Evolutionary conservation across 1,140 invertebrate species (phyloP).

Genomic region (Coptotermes formosanus): DNA sequence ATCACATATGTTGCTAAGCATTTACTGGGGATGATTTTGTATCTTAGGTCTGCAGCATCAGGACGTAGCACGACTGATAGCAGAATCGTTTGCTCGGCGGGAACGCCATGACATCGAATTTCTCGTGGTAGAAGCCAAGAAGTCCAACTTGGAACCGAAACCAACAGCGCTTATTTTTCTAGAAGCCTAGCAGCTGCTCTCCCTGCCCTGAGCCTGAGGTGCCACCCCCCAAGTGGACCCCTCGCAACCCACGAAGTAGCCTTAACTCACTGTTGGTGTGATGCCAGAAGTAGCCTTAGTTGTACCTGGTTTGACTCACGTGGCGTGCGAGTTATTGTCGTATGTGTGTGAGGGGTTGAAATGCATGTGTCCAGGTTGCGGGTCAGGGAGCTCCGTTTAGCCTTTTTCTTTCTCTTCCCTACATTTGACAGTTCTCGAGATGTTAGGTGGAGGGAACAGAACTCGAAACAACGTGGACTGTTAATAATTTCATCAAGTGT

Average conservation of each 20-base stretch:
- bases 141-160: conserved; percentile 84
- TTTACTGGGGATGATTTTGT: too few species aligned
- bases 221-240: background rate
- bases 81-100: conserved; percentile 82
- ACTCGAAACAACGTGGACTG: too few species aligned
- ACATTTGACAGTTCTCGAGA: too few species aligned
- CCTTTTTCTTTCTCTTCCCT: background rate
- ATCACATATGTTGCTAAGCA: too few species aligned
- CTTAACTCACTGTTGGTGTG: background rate
- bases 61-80: conserved; percentile 84
- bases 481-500: background rate
- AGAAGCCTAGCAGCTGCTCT: conserved; percentile 71
- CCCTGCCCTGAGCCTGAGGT: conserved; percentile 34
- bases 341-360: background rate
- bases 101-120: conserved; percentile 86
- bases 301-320: too few species aligned
- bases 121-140: conserved; percentile 84
- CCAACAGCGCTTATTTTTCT: conserved; percentile 82
- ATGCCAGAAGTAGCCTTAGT: background rate
- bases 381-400: background rate
- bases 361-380: background rate
- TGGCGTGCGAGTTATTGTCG: background rate
- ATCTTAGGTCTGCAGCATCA: conserved; percentile 60
- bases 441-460: too few species aligned
- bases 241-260: background rate